Percentiles rank a stretch among this genome's conserved stretches.
phyloP scores from a whole-genome alignment of 2,113 vertebrate genomes.

The Pelvicachromis taeniatus region DNA sequence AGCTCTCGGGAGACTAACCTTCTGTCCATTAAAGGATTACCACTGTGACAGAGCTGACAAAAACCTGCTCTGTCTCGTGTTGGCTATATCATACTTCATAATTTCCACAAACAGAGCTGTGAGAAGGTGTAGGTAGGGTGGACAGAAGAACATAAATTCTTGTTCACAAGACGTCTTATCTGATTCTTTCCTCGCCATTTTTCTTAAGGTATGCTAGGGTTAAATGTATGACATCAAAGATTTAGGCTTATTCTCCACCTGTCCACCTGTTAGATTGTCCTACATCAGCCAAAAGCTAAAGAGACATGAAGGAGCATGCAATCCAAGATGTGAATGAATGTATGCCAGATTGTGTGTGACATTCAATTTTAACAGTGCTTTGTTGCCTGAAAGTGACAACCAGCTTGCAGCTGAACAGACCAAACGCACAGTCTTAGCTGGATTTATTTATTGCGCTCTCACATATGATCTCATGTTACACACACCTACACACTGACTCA shows the following conservation, averaged over 20 bases:
- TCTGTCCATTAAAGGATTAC: constrained; percentile 65
- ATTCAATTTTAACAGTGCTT: not conserved
- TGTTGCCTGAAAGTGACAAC: not conserved
- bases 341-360: constrained; percentile 9
- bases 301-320: not conserved
- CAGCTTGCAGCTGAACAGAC: not conserved
- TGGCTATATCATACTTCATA: constrained; percentile 15
- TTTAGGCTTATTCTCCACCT: not conserved
- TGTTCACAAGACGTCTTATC: constrained; percentile 39
- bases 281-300: not conserved
- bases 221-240: not conserved
- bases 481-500: not conserved
- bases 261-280: not conserved
- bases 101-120: constrained; percentile 5
- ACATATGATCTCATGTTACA: not conserved
- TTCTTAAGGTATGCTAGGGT: constrained; percentile 13
- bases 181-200: constrained; percentile 7
- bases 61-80: constrained; percentile 11
- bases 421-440: not conserved
- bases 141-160: not conserved
- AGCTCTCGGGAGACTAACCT: constrained; percentile 1
- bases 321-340: not conserved
- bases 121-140: not conserved
- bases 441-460: constrained; percentile 26
- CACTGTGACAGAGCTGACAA: constrained; percentile 36